Base-by-base conservation (phyloP, 2,888 invertebrate genomes). In the Lepidocyrtoides sp. region DNA sequence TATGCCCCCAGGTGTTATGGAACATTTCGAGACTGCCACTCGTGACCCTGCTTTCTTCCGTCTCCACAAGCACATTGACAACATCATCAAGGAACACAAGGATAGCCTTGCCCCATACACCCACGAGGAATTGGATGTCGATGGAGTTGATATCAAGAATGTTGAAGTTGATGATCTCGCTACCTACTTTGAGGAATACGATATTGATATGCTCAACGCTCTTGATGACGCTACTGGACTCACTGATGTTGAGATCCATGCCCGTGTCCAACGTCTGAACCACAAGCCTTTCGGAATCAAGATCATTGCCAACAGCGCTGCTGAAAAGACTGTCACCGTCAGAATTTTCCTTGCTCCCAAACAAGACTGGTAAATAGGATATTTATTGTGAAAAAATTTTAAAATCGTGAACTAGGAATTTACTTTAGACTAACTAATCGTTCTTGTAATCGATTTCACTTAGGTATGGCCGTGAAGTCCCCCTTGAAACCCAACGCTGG, bases 151-250 rank as follows among this genome's bases (percentile, higher is more conserved):
- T 10, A 91, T 93, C 60, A 92, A 97, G 87, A 96, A 96, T 20
- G 96, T 97, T 0, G 95, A 96, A 5, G 96, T 97, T 85, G 97
- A 93, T 66, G 92, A 92, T 8, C 93, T 94, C 48, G 79, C 66
- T 7, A 94, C 94, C 20, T 94, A 93, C 91, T 93, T 94, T 36
- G 94, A 94, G 44, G 93, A 94, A 72, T 94, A 93, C 84, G 94
- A 94, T 69, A 92, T 94, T 77, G 94, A 94, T 77, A 94, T 94
- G 17, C 94, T 93, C 1, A 96, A 96, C 94, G 96, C 94, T 41
- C 87, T 94, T 57, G 92, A 93, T 54, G 93, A 94, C 82, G 92
- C 92, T 29, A 85, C 85, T 48, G 93, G 93, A 26, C 91, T 93
- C 41, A 7, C 95, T 95, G 95, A 95, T 0, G 95, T 95, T 93